Percentiles rank a stretch among this genome's conserved stretches.
Conservation (phyloP, 2,797 vertebrate genomes). For the Gambelia wislizenii region DNA sequence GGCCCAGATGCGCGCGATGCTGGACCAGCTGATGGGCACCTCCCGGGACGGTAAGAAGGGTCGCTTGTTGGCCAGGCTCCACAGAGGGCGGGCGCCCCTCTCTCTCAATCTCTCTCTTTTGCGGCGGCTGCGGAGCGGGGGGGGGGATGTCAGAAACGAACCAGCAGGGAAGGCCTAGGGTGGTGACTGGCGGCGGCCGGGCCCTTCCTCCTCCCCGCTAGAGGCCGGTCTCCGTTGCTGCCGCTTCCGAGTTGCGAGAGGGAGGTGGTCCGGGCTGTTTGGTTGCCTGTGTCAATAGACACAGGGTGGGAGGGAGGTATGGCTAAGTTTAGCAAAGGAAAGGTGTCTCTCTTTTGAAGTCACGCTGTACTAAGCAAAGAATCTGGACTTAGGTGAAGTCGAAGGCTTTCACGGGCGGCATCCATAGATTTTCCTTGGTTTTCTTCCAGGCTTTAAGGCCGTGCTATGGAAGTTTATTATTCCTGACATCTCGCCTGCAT, state of each 20-base stretch:
- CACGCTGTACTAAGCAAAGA: too few species aligned
- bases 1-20: constrained; percentile 98
- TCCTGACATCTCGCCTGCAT: too few species aligned
- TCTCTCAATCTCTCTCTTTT: not conserved
- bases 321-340: not conserved
- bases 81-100: constrained; percentile 9
- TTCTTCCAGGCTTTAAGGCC: too few species aligned
- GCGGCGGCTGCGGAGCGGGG: constrained; percentile 53
- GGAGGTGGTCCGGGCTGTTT: too few species aligned
- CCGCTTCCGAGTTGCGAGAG: not conserved
- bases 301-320: too few species aligned
- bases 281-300: not conserved
- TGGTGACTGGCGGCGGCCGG: constrained; percentile 64
- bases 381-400: too few species aligned
- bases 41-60: constrained; percentile 95
- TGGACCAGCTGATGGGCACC: constrained; percentile 99
- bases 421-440: too few species aligned
- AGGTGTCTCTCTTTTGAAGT: too few species aligned
- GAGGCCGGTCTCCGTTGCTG: not conserved
- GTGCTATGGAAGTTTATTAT: too few species aligned
- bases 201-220: not conserved
- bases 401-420: too few species aligned
- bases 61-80: constrained; percentile 25
- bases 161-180: constrained; percentile 15
- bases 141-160: not conserved